Evolutionary conservation across 2,797 vertebrate species (phyloP).

Genomic region (Squalus acanthias): DNA sequence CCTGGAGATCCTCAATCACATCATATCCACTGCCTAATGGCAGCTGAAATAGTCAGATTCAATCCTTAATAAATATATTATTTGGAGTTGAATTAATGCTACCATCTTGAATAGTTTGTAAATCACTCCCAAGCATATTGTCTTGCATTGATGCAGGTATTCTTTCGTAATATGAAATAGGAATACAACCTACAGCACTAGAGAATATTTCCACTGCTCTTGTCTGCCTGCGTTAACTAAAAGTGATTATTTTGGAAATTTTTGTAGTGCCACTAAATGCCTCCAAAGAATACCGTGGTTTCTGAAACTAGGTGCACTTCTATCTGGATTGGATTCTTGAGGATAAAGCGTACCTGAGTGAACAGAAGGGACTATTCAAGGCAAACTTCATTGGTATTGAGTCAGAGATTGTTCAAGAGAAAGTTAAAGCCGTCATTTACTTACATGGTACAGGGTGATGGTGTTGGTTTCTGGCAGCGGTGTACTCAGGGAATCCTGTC

Average conservation of each 20-base stretch:
- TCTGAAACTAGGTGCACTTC: neutral
- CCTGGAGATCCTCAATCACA: neutral
- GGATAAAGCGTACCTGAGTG: neutral
- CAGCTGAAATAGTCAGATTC: neutral
- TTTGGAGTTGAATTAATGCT: neutral
- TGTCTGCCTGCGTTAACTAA: neutral
- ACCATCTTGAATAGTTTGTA: neutral
- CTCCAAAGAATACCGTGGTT: neutral
- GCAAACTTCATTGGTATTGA: neutral
- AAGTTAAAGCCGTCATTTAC: conserved; percentile 46
- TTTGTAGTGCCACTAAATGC: neutral
- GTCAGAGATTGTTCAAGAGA: neutral
- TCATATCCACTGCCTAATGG: neutral
- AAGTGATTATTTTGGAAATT: neutral
- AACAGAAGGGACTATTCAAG: conserved; percentile 3
- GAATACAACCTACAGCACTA: neutral
- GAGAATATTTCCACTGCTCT: neutral
- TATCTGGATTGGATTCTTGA: neutral
- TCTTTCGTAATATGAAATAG: neutral
- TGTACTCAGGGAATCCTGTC: conserved; percentile 76
- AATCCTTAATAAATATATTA: neutral
- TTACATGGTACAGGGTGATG: conserved; percentile 64
- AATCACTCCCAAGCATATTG: neutral
- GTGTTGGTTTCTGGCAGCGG: conserved; percentile 59
- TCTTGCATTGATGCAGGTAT: neutral